These are phyloP conservation scores for Adelognathus sp. DNA, from an alignment of 2,888 invertebrate genomes.

Conservation along the genomic window DNA sequence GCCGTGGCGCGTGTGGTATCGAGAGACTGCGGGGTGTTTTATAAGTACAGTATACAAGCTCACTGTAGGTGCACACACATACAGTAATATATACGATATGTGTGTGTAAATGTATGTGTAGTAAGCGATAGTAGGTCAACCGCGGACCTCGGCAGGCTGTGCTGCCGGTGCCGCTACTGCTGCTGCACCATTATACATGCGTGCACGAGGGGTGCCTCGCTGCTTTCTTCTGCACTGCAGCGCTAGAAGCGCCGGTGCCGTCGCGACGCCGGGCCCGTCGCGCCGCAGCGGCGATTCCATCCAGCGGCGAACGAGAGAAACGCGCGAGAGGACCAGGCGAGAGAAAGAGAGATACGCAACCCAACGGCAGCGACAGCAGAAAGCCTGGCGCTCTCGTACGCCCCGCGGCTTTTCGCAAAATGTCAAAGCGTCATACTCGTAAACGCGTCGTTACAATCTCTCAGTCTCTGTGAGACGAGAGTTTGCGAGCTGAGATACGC, in stretches of 20 bases:
- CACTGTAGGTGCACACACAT: neutral
- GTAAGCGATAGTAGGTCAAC: slow-evolving; percentile 61
- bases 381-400: neutral
- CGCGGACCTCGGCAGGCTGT: slow-evolving; percentile 46
- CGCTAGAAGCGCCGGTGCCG: slow-evolving; percentile 40
- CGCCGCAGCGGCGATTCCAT: slow-evolving; percentile 33
- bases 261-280: slow-evolving; percentile 28
- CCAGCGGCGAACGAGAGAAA: slow-evolving; percentile 29
- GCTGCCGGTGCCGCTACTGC: slow-evolving; percentile 33
- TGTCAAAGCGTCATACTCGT: slow-evolving; percentile 55
- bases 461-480: slow-evolving; percentile 5
- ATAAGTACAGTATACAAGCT: slow-evolving; percentile 1
- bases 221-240: slow-evolving; percentile 50
- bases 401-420: slow-evolving; percentile 45
- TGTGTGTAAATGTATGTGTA: neutral
- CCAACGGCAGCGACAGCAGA: slow-evolving; percentile 16
- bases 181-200: slow-evolving; percentile 60
- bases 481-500: slow-evolving; percentile 3
- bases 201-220: slow-evolving; percentile 45
- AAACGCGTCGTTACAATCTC: slow-evolving; percentile 31
- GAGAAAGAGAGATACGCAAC: neutral
- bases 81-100: neutral
- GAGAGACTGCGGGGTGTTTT: slow-evolving; percentile 18
- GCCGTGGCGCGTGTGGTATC: neutral
- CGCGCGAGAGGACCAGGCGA: neutral